Evolutionary conservation across 2,888 invertebrate species (phyloP).

Genomic region (Drosophila longiperda): DNA sequence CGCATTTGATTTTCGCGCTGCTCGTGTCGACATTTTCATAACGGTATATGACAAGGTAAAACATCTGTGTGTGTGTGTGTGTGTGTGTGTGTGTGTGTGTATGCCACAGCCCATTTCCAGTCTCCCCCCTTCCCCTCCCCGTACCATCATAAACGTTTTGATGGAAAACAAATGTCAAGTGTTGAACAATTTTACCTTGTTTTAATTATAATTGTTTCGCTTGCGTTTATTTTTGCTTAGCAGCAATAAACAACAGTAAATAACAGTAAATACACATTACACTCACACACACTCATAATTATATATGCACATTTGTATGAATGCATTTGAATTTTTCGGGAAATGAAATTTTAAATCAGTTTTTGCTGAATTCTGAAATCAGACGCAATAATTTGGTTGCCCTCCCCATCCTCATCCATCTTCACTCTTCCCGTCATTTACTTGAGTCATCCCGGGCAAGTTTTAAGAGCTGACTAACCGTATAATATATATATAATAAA

Average conservation of each 20-base stretch:
- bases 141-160: slow-evolving; percentile 3
- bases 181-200: slow-evolving; percentile 40
- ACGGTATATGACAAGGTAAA: slow-evolving; percentile 52
- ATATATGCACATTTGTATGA: slow-evolving; percentile 17
- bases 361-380: slow-evolving; percentile 25
- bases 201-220: slow-evolving; percentile 17
- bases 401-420: background rate
- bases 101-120: background rate
- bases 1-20: slow-evolving; percentile 42
- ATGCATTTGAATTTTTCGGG: slow-evolving; percentile 42
- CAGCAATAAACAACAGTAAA: slow-evolving; percentile 22
- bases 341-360: slow-evolving; percentile 61
- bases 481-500: slow-evolving; percentile 3
- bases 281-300: background rate
- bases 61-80: background rate
- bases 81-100: background rate
- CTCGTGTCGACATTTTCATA: slow-evolving; percentile 45
- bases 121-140: background rate
- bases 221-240: slow-evolving; percentile 33
- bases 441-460: slow-evolving; percentile 33
- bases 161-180: slow-evolving; percentile 54
- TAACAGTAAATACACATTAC: slow-evolving; percentile 52
- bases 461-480: slow-evolving; percentile 30
- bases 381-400: slow-evolving; percentile 19
- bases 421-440: background rate